phyloP scores from a whole-genome alignment of 2,888 invertebrate genomes.

The Anarsia innoxiella region DNA sequence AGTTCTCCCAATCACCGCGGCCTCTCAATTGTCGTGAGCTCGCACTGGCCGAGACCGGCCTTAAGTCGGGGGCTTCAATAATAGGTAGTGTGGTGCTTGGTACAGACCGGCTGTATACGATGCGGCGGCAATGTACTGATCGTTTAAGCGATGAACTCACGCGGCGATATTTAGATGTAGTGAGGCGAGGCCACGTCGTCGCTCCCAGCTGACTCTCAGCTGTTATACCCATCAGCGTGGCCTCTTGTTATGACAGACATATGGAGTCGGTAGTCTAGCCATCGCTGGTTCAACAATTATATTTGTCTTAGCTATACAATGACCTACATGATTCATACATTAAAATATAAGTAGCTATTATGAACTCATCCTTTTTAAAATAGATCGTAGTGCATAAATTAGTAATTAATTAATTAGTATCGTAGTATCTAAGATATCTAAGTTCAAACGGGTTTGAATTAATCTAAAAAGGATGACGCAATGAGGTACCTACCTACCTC shows the following conservation, averaged over 20 bases:
- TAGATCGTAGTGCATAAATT: too few relatives aligned
- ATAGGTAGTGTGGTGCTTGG: conserved; percentile 30
- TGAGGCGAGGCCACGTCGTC: conserved; percentile 22
- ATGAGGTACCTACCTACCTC: too few relatives aligned
- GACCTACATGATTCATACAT: too few relatives aligned
- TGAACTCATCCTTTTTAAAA: too few relatives aligned
- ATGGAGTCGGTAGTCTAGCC: too few relatives aligned
- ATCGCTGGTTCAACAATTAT: conserved; percentile 37
- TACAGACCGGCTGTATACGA: too few relatives aligned
- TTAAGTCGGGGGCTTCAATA: conserved; percentile 38
- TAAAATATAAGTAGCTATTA: too few relatives aligned
- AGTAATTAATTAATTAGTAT: too few relatives aligned
- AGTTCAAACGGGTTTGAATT: too few relatives aligned
- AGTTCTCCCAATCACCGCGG: conserved; percentile 41
- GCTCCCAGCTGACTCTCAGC: conserved; percentile 51
- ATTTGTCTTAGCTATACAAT: too few relatives aligned
- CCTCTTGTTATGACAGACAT: conserved; percentile 35
- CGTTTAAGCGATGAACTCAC: conserved; percentile 59
- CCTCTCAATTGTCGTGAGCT: conserved; percentile 49
- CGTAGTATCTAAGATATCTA: too few relatives aligned
- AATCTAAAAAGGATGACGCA: too few relatives aligned
- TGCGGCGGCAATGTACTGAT: conserved; percentile 25
- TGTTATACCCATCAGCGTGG: conserved; percentile 51
- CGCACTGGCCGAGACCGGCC: conserved; percentile 31
- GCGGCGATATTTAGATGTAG: conserved; percentile 34